phyloP scores from a whole-genome alignment of 92 coral and sea anemone species.

The Epizoanthus scotinus region DNA sequence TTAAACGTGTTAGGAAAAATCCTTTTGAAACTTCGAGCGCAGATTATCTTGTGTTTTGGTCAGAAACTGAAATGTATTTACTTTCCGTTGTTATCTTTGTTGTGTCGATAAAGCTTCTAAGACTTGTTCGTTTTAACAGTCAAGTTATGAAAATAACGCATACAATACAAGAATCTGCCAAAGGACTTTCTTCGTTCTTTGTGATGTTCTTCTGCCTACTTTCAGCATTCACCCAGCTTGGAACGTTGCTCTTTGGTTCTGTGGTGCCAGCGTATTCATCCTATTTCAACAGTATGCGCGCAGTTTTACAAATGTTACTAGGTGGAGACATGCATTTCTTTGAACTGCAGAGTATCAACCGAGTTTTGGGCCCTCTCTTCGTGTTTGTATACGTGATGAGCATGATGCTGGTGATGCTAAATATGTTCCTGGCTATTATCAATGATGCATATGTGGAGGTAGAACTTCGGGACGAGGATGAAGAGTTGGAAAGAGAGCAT shows the following conservation, averaged over 20 bases:
- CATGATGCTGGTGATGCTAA: conserved; percentile 76
- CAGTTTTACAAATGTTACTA: conserved; percentile 69
- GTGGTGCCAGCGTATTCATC: conserved; percentile 66
- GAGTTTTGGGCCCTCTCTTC: conserved; percentile 61
- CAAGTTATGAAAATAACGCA: conserved; percentile 69
- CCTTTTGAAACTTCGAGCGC: conserved; percentile 83
- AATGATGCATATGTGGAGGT: conserved; percentile 56
- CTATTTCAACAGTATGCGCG: conserved; percentile 66
- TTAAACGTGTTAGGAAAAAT: conserved; percentile 64
- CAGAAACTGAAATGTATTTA: conserved; percentile 69
- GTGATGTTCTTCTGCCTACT: conserved; percentile 64
- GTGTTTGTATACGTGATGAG: conserved; percentile 64
- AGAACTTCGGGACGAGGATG: conserved; percentile 44
- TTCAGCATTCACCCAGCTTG: conserved; percentile 78
- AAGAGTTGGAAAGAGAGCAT: conserved; percentile 48
- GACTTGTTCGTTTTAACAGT: conserved; percentile 72
- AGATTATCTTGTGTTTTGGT: conserved; percentile 71
- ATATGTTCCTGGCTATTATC: conserved; percentile 84
- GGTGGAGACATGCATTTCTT: conserved; percentile 86
- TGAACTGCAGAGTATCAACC: conserved; percentile 56
- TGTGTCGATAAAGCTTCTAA: conserved; percentile 72
- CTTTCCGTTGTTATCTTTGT: conserved; percentile 80
- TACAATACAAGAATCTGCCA: conserved; percentile 63
- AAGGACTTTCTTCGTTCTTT: conserved; percentile 69
- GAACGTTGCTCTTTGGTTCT: conserved; percentile 71